Percentiles rank a stretch among this genome's conserved stretches.
Evolutionary conservation across 2,797 vertebrate genomes (phyloP).

Genomic region (Heterohyrax brucei): DNA sequence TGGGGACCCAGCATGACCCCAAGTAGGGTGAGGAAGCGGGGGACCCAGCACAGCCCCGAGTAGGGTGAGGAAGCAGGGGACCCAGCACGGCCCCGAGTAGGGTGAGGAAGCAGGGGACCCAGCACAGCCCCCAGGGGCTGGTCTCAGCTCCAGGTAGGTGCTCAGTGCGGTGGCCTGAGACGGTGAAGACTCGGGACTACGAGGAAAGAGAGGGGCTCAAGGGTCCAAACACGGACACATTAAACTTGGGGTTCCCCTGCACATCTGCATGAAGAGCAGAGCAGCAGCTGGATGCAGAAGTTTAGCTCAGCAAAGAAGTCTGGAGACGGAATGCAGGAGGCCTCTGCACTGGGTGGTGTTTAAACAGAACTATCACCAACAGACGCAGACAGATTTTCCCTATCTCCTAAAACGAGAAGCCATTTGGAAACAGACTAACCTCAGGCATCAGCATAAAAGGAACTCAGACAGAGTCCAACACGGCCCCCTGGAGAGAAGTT

Average conservation of each 20-base stretch:
- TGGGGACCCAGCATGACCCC: neutral
- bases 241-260: neutral
- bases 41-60: neutral
- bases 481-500: neutral
- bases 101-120: too few species aligned
- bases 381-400: too few species aligned
- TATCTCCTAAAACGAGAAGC: neutral
- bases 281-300: too few species aligned
- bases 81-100: neutral
- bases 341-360: neutral
- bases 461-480: neutral
- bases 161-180: neutral
- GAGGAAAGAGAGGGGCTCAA: neutral
- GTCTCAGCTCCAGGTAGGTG: neutral
- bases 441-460: neutral
- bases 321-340: neutral
- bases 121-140: fast-evolving
- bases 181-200: neutral
- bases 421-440: neutral
- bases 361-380: neutral
- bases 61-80: neutral
- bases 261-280: neutral
- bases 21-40: too few species aligned
- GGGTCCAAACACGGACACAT: neutral
- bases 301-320: neutral